A percentile compares a stretch with the other conserved stretches of the same genome.
Conservation (phyloP, 2,113 vertebrate genomes). For the Oreocharis arfaki region DNA sequence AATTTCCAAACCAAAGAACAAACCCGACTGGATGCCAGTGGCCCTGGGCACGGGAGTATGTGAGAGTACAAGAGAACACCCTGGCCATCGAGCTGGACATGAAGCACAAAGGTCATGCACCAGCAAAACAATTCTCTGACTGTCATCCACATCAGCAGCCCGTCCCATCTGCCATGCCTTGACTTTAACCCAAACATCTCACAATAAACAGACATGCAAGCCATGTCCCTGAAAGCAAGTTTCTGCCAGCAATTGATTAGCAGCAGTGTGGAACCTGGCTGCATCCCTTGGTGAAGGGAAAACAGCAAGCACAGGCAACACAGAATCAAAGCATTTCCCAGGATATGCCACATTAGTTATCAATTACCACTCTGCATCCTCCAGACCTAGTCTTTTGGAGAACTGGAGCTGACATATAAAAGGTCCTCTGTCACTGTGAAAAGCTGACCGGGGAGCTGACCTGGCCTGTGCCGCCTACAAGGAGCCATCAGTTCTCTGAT, state of each 20-base stretch:
- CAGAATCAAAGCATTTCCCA: background rate
- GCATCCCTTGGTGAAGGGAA: background rate
- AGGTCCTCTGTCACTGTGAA: background rate
- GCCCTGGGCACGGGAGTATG: background rate
- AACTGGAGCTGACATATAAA: background rate
- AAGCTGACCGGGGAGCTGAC: background rate
- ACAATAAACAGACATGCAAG: background rate
- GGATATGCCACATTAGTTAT: background rate
- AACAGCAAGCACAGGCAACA: background rate
- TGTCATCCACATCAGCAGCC: background rate
- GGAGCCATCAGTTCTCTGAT: background rate
- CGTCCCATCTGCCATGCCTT: background rate
- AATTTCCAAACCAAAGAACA: background rate
- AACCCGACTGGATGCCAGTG: background rate
- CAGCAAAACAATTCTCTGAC: background rate
- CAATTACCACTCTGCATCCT: background rate
- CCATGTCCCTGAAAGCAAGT: background rate
- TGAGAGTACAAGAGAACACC: background rate
- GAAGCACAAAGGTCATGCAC: background rate
- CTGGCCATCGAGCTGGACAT: rapidly evolving
- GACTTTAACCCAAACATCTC: background rate
- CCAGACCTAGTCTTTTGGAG: background rate
- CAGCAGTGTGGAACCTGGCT: background rate
- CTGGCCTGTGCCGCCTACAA: background rate
- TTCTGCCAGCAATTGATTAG: background rate